These are phyloP conservation scores for Spinus olivaceus DNA, from an alignment of 2,797 vertebrate genomes.

Conservation along the genomic window DNA sequence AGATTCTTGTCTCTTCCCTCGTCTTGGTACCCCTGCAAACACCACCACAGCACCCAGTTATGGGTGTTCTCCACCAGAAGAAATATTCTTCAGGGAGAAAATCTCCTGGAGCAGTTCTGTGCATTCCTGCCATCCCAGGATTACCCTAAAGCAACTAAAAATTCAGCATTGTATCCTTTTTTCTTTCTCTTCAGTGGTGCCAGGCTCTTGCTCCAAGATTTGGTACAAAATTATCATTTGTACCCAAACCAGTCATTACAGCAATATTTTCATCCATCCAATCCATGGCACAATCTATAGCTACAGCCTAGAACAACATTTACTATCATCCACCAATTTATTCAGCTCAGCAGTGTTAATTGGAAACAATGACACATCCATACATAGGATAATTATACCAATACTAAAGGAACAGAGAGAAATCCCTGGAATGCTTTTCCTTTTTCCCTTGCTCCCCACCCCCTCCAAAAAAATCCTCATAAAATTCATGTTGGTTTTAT, in stretches of 20 bases:
- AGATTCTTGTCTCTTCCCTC: background rate
- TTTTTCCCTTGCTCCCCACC: background rate
- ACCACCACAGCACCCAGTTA: background rate
- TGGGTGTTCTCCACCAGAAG: background rate
- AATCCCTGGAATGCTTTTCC: background rate
- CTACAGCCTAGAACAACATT: background rate
- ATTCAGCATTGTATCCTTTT: background rate
- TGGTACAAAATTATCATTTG: background rate
- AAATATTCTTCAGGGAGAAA: background rate
- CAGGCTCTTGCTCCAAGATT: background rate
- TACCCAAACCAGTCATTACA: background rate
- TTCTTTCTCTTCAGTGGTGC: background rate
- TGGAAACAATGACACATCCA: background rate
- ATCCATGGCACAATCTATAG: background rate
- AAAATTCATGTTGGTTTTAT: background rate
- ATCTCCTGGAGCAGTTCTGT: background rate
- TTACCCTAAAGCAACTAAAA: background rate
- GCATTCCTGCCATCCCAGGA: background rate
- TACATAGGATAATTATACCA: background rate
- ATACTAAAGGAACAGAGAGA: background rate
- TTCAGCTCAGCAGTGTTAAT: background rate
- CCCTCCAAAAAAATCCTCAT: background rate
- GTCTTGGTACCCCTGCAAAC: background rate
- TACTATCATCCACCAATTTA: background rate
- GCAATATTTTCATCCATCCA: background rate